A percentile compares a stretch with the other conserved stretches of the same genome.
phyloP scores from a whole-genome alignment of 2,113 vertebrate species.

The Muntiacus muntjak region DNA sequence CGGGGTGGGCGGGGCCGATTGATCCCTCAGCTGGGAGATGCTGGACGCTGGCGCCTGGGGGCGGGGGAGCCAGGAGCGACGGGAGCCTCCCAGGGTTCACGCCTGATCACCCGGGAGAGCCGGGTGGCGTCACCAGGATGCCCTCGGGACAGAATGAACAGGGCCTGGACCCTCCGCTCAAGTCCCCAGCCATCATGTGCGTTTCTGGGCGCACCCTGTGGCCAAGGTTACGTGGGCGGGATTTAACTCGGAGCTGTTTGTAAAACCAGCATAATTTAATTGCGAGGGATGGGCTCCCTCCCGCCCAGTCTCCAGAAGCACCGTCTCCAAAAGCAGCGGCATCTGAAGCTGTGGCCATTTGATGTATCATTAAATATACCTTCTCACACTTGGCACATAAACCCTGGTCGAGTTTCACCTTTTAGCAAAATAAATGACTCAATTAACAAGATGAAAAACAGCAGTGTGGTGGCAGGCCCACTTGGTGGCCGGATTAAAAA shows the following conservation, averaged over 20 bases:
- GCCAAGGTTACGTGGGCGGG: slow-evolving; percentile 41
- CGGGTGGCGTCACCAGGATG: not conserved
- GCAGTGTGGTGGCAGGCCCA: slow-evolving; percentile 83
- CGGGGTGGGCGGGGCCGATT: not conserved
- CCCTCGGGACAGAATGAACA: not conserved
- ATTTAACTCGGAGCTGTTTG: slow-evolving; percentile 56
- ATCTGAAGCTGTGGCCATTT: slow-evolving; percentile 74
- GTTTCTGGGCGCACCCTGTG: not conserved
- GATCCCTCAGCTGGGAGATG: not conserved
- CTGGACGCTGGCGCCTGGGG: not conserved
- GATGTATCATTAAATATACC: slow-evolving; percentile 84
- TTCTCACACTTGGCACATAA: slow-evolving; percentile 80
- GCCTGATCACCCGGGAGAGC: not conserved
- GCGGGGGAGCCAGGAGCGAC: not conserved
- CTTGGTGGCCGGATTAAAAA: slow-evolving; percentile 81
- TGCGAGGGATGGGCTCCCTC: not conserved
- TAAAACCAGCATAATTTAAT: slow-evolving; percentile 62
- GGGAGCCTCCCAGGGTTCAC: not conserved
- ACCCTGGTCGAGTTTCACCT: slow-evolving; percentile 86
- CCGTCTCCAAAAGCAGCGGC: slow-evolving; percentile 29
- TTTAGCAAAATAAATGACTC: slow-evolving; percentile 92
- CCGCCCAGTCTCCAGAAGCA: not conserved
- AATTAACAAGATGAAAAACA: slow-evolving; percentile 90
- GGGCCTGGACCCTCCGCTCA: fast-evolving
- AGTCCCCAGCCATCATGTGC: fast-evolving